Percentiles rank a stretch among this genome's conserved stretches.
These are phyloP conservation scores for Pelochelys cantorii DNA, from an alignment of 2,797 vertebrate species.

Conservation along the genomic window DNA sequence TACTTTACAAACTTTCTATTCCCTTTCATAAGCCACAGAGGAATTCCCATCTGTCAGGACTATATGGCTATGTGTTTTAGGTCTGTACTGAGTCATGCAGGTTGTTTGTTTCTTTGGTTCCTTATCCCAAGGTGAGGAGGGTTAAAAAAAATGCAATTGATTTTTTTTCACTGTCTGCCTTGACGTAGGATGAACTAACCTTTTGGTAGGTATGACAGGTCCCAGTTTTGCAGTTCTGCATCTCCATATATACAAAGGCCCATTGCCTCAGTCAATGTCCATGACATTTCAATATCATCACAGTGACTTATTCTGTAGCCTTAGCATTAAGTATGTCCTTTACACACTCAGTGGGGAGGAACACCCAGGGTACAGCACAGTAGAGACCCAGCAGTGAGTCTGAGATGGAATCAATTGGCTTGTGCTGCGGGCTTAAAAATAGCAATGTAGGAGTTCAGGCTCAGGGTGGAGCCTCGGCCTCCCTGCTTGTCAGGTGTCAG, in stretches of 20 bases:
- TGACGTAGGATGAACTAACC: neutral
- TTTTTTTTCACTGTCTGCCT: rapidly evolving
- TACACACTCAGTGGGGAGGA: neutral
- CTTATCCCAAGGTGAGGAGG: neutral
- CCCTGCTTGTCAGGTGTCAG: neutral
- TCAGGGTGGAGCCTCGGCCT: neutral
- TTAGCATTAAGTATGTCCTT: neutral
- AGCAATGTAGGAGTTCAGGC: neutral
- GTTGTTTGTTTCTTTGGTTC: neutral
- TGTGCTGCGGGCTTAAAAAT: neutral
- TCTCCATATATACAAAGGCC: neutral
- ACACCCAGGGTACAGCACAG: neutral
- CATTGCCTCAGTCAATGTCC: rapidly evolving
- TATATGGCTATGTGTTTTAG: neutral
- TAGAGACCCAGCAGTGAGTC: neutral
- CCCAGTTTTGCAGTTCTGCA: rapidly evolving
- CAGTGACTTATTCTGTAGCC: neutral
- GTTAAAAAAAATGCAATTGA: neutral
- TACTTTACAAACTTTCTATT: neutral
- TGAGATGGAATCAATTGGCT: no score
- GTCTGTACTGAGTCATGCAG: neutral
- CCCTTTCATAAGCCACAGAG: neutral
- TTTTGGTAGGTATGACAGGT: neutral
- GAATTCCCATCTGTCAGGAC: neutral
- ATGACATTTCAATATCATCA: neutral